phyloP scores from a whole-genome alignment of 2,888 invertebrate species.

The Bombyx huttoni region DNA sequence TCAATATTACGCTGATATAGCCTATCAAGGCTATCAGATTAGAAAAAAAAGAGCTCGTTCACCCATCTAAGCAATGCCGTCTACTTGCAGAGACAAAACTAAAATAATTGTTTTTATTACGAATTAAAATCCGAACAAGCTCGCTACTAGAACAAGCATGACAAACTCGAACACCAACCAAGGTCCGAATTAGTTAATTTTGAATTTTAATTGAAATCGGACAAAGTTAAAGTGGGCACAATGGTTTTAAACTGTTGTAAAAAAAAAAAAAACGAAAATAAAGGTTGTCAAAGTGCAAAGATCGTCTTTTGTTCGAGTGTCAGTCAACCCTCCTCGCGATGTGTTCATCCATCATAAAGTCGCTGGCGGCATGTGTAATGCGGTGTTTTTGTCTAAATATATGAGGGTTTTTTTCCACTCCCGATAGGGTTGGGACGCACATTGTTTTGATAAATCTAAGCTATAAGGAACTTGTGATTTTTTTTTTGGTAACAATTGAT shows the following conservation, averaged over 20 bases:
- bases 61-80: too few relatives aligned
- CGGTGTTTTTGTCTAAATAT: slow-evolving; percentile 15
- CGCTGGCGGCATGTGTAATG: slow-evolving; percentile 31
- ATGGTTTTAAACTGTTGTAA: neutral
- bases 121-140: too few relatives aligned
- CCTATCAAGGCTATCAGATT: too few relatives aligned
- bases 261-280: neutral
- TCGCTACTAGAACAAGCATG: too few relatives aligned
- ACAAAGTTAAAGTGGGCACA: neutral
- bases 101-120: too few relatives aligned
- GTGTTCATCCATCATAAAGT: slow-evolving; percentile 58
- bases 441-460: neutral
- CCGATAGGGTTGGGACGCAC: neutral
- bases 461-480: neutral
- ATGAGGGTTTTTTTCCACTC: slow-evolving; percentile 1
- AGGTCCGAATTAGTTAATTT: too few relatives aligned
- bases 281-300: slow-evolving; percentile 65
- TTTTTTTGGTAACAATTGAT: too few relatives aligned
- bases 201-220: too few relatives aligned
- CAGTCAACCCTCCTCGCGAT: slow-evolving; percentile 47
- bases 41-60: too few relatives aligned
- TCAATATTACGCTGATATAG: too few relatives aligned
- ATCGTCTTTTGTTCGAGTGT: slow-evolving; percentile 30
- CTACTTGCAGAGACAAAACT: too few relatives aligned
- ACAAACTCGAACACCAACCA: too few relatives aligned